Conservation (phyloP, 2,888 invertebrate genomes). For the Nowickia ferox region DNA sequence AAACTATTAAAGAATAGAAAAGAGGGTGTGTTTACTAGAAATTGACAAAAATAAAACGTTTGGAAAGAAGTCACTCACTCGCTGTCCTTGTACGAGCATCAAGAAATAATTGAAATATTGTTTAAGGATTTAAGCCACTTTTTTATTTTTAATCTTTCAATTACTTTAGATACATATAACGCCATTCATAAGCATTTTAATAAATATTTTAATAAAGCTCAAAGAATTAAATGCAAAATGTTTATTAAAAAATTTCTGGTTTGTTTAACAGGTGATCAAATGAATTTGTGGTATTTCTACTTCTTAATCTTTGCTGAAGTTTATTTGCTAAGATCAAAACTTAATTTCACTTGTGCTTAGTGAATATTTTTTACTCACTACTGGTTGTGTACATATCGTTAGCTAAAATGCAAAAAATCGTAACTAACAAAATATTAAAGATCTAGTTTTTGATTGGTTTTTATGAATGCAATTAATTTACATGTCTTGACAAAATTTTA, state of each 20-base stretch:
- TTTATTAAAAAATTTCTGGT: slow-evolving; percentile 23
- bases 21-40: slow-evolving; percentile 33
- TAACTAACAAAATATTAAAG: no score
- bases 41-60: no score
- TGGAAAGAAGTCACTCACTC: no score
- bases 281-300: slow-evolving; percentile 47
- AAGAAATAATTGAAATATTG: neutral
- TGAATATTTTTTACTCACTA: slow-evolving; percentile 9
- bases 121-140: neutral
- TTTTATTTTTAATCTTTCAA: slow-evolving; percentile 6
- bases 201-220: neutral
- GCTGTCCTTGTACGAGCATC: neutral
- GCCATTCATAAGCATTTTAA: neutral
- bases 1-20: neutral
- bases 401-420: no score
- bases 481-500: no score
- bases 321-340: slow-evolving; percentile 31
- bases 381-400: neutral
- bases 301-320: neutral
- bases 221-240: slow-evolving; percentile 5
- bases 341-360: slow-evolving; percentile 57
- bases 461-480: no score
- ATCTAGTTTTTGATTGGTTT: no score
- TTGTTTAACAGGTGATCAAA: slow-evolving; percentile 18
- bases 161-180: neutral